Evolutionary conservation across 2,888 invertebrate species (phyloP).

Genomic region (Phengaris alcon): DNA sequence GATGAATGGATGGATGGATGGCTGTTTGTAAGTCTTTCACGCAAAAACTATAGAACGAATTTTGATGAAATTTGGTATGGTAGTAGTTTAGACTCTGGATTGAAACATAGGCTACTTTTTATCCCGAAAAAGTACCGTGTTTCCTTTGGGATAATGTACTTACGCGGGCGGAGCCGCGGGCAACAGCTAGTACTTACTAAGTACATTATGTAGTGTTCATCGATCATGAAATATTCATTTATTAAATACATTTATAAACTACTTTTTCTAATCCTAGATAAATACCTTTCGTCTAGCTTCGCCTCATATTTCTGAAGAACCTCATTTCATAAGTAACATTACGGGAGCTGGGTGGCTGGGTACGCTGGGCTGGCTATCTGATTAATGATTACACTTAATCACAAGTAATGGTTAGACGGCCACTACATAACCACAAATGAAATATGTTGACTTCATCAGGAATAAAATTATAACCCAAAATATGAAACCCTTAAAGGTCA

Average conservation of each 20-base stretch:
- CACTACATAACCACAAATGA: conserved; percentile 16
- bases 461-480: conserved; percentile 31
- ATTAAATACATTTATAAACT: background rate
- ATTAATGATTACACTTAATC: conserved; percentile 63
- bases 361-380: conserved; percentile 46
- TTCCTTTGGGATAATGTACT: no score
- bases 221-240: background rate
- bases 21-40: no score
- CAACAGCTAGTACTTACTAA: no score
- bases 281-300: background rate
- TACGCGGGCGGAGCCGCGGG: no score
- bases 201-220: background rate
- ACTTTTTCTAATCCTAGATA: background rate
- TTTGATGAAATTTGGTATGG: no score
- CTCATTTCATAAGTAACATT: conserved; percentile 17
- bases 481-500: background rate
- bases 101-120: no score
- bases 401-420: conserved; percentile 34
- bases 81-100: no score
- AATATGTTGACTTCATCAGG: conserved; percentile 15
- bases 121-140: no score
- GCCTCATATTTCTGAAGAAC: background rate
- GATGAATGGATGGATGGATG: no score
- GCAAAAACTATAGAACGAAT: no score
- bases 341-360: conserved; percentile 28